Base-by-base conservation (phyloP, 2,113 vertebrate genomes). In the Crypturellus undulatus region DNA sequence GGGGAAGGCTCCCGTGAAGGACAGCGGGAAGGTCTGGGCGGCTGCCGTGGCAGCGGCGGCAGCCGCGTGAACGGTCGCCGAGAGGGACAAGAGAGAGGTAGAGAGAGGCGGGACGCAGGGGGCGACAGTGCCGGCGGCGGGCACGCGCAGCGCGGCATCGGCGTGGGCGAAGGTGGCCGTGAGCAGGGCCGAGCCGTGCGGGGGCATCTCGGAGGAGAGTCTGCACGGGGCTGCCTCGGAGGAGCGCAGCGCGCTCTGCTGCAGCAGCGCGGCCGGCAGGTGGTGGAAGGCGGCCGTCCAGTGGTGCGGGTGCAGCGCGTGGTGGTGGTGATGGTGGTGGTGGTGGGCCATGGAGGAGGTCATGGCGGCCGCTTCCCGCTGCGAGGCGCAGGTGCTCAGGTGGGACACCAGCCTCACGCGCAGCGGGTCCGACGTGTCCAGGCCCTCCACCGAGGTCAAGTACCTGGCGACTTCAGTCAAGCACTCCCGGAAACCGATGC, bases 401-500 rank as follows among this genome's bases (percentile, higher is more conserved):
- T 99, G 99, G n/a, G 99, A 99, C 36, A 99, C 98, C 3, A 99
- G 98, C 20, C 98, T 98, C 85, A 98, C 97, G 1, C 98, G 97
- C 52, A 99, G 97, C 0, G 99, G 99, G 75, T 99, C 98, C 0
- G 98, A 90, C 0, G 98, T 98, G 97, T 99, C 99, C 84, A 99
- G 97, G 43, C 98, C 98, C 97, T 99, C 99, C 96, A 99, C 98
- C 0, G 98, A 98, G 77, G 98, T 98, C 96, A 99, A 97, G 96
- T 99, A 99, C 38, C 99, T 97, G 1, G 99, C 99, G 3, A 99
- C 99, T 93, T 99, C 99, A 0, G 98, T 98, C 81, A 99, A 87
- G 88, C 99, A 99, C 96, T 99, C 99, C 38, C 99, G 97, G 96
- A 99, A 99, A 3, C 99, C 99, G 26, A 99, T 98, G 97, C 99